phyloP scores from a whole-genome alignment of 2,888 invertebrate species.

The Acronicta alni region DNA sequence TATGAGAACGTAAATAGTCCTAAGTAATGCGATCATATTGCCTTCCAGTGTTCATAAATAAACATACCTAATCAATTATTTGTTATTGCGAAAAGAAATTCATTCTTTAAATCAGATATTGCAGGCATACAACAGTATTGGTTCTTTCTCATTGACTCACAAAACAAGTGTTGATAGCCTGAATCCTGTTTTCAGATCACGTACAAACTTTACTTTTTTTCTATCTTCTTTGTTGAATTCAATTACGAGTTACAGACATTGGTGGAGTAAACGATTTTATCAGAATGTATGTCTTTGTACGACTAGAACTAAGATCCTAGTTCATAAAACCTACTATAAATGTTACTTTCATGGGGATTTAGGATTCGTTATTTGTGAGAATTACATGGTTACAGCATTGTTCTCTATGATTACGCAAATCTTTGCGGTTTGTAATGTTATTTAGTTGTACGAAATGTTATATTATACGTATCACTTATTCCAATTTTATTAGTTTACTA shows the following conservation, averaged over 20 bases:
- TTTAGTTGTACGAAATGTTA: no score
- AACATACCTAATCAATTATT: slow-evolving; percentile 52
- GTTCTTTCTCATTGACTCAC: slow-evolving; percentile 76
- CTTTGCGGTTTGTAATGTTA: slow-evolving; percentile 4
- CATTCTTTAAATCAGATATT: slow-evolving; percentile 50
- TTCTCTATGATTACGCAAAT: slow-evolving; percentile 8
- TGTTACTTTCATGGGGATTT: slow-evolving; percentile 34
- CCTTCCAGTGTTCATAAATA: slow-evolving; percentile 49
- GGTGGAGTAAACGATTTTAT: slow-evolving; percentile 68
- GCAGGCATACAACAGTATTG: slow-evolving; percentile 53
- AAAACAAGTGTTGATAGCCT: slow-evolving; percentile 78
- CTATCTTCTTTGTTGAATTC: slow-evolving; percentile 84
- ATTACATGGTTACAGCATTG: slow-evolving; percentile 9
- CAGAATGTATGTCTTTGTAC: slow-evolving; percentile 65
- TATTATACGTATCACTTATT: no score
- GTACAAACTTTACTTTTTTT: slow-evolving; percentile 83
- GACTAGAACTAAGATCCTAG: slow-evolving; percentile 51
- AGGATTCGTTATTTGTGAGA: slow-evolving; percentile 22
- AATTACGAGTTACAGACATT: slow-evolving; percentile 78
- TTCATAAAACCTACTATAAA: slow-evolving; percentile 55
- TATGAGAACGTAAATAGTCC: slow-evolving; percentile 42
- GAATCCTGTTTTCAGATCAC: slow-evolving; percentile 79
- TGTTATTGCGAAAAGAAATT: slow-evolving; percentile 52
- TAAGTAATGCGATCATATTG: slow-evolving; percentile 37
- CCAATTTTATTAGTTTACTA: no score